Evolutionary conservation across 2,888 invertebrate species (phyloP).

Genomic region (Scaptodrosophila latifasciaeformis): DNA sequence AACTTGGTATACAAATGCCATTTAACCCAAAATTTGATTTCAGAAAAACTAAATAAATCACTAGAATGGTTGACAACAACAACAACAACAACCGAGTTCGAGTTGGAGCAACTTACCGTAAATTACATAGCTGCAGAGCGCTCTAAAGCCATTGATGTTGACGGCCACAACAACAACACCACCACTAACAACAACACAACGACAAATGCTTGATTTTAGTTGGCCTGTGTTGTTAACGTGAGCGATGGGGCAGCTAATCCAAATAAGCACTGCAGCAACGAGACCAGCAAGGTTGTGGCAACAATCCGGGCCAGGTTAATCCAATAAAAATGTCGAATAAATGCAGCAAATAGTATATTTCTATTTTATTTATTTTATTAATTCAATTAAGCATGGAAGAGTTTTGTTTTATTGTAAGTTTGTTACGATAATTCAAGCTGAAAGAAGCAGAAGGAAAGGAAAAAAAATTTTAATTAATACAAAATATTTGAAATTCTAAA

Average conservation of each 20-base stretch:
- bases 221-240: constrained; percentile 28
- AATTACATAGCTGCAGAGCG: constrained; percentile 52
- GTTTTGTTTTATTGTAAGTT: too few species aligned
- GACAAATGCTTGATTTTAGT: not conserved
- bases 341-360: too few species aligned
- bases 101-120: constrained; percentile 48
- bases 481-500: constrained; percentile 60
- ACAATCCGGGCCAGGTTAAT: constrained; percentile 60
- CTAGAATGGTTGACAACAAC: constrained; percentile 35
- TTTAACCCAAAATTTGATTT: constrained; percentile 56
- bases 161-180: constrained; percentile 11
- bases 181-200: constrained; percentile 5
- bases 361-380: too few species aligned
- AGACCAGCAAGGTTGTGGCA: constrained; percentile 23
- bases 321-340: constrained; percentile 64
- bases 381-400: not conserved
- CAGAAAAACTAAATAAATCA: constrained; percentile 51
- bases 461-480: constrained; percentile 59
- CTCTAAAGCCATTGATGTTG: constrained; percentile 17
- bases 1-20: constrained; percentile 49
- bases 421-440: too few species aligned
- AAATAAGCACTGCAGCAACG: constrained; percentile 5
- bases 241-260: constrained; percentile 55
- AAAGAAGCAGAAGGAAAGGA: constrained; percentile 12
- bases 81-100: constrained; percentile 19